Evolutionary conservation across 2,888 invertebrate species (phyloP).

Genomic region (Lamellibrachia satsuma): DNA sequence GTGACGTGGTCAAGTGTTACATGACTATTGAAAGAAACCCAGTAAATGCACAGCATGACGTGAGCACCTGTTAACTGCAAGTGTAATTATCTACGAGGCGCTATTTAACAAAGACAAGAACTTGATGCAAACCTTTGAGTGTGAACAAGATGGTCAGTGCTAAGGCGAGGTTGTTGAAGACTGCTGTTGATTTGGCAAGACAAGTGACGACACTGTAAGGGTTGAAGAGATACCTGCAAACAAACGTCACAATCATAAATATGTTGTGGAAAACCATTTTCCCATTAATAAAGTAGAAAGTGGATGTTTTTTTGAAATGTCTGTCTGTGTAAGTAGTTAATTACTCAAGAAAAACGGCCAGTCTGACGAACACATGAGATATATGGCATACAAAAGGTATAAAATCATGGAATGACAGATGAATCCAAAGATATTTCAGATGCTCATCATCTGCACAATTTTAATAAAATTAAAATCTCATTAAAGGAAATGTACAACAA

Average conservation of each 20-base stretch:
- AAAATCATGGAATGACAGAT: no score
- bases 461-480: no score
- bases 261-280: background rate
- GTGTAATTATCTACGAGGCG: background rate
- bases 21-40: no score
- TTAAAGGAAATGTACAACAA: background rate
- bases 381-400: no score
- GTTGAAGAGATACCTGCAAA: slow-evolving; percentile 41
- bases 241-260: background rate
- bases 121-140: slow-evolving; percentile 68
- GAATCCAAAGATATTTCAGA: no score
- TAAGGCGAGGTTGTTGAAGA: slow-evolving; percentile 85
- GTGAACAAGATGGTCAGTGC: slow-evolving; percentile 78
- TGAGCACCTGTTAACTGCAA: no score
- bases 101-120: background rate
- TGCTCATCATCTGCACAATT: no score
- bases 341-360: background rate
- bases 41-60: no score
- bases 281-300: background rate
- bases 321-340: background rate
- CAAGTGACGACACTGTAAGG: slow-evolving; percentile 88
- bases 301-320: background rate
- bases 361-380: no score
- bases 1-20: background rate
- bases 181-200: slow-evolving; percentile 88